Base-by-base conservation (phyloP, 2,113 vertebrate species). In the Collichthys lucidus region DNA sequence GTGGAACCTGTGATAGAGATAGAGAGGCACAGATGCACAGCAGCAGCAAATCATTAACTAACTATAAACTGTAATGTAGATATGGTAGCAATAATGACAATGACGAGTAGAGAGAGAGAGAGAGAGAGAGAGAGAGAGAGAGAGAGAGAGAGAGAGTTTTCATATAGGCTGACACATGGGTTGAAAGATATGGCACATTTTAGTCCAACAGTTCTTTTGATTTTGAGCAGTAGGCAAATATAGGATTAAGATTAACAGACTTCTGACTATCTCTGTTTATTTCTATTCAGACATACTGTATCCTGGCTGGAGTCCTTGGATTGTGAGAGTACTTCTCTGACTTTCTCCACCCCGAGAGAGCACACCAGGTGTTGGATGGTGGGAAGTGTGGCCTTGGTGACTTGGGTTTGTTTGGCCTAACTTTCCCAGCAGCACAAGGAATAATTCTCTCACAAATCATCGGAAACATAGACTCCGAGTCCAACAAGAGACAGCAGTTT, bases 301-400 rank as follows among this genome's bases (percentile, higher is more conserved):
- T 83, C 82, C 72, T 67, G 65, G 20, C 79, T 29, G 47, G 60
- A 79, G 82, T 79, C 83, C 86, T 91, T 89, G 86, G 84, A 87
- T 79, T 80, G 52, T 5, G 42, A 74, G 44, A 61, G 3, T 61
- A 26, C 81, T 57, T 79, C 14, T 35, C 50, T 0, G 3, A 60
- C 44, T 62, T 53, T 79, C 61, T 74, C 56, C 64, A 75, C 11
- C 35, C 47, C 44, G 76, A 76, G 80, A 61, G 80, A 70, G 67
- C 77, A 71, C 76, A 26, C 50, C 82, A 79, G 87, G 74, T 88
- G 88, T 83, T 84, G 56, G 19, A 42, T 53, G 29, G 40, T 68
- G 68, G 71, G 50, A 84, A 52, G 64, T 49, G 69, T 76, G 84
- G 11, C 79, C 71, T 89, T 50, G 55, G n/a, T 74, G 77, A 84